Percentiles rank a stretch among this genome's conserved stretches.
Conservation (phyloP, 2,113 vertebrate genomes). For the Ictalurus punctatus region DNA sequence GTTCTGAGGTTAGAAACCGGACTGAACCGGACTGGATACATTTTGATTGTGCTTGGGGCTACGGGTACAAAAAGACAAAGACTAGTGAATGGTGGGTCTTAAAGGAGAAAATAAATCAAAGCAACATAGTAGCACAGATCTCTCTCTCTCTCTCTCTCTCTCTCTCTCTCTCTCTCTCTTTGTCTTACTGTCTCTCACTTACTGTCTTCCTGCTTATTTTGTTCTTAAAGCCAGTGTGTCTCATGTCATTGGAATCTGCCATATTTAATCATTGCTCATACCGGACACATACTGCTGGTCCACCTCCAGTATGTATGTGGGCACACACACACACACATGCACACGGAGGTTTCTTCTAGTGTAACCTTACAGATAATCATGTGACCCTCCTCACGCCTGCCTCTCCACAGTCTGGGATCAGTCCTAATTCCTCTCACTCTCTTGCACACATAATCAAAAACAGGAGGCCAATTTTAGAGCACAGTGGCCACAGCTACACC, state of each 20-base stretch:
- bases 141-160: neutral
- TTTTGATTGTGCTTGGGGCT: slow-evolving; percentile 69
- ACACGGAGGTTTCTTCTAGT: slow-evolving; percentile 11
- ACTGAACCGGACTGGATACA: slow-evolving; percentile 62
- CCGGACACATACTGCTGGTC: slow-evolving; percentile 33
- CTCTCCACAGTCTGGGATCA: slow-evolving; percentile 36
- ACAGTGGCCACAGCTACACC: slow-evolving; percentile 29
- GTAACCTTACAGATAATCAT: slow-evolving; percentile 49
- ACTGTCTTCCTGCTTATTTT: slow-evolving; percentile 7
- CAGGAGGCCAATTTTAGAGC: slow-evolving; percentile 38
- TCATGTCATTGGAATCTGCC: slow-evolving; percentile 40
- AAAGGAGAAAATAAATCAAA: slow-evolving; percentile 61
- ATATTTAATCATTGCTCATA: slow-evolving; percentile 43
- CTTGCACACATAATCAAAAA: slow-evolving; percentile 43
- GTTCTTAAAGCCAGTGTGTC: slow-evolving; percentile 10
- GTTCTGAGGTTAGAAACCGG: slow-evolving; percentile 76
- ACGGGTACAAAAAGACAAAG: slow-evolving; percentile 74
- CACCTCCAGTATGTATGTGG: neutral
- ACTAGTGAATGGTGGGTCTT: slow-evolving; percentile 73
- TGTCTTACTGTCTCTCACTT: slow-evolving; percentile 13
- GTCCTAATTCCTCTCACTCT: slow-evolving; percentile 43
- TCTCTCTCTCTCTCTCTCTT: slow-evolving; percentile 9
- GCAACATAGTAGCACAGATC: neutral
- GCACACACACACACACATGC: neutral
- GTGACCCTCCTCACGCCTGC: slow-evolving; percentile 31